A percentile compares a stretch with the other conserved stretches of the same genome.
Conservation (phyloP, 2,113 vertebrate genomes). For the cat (Felis catus) region DNA sequence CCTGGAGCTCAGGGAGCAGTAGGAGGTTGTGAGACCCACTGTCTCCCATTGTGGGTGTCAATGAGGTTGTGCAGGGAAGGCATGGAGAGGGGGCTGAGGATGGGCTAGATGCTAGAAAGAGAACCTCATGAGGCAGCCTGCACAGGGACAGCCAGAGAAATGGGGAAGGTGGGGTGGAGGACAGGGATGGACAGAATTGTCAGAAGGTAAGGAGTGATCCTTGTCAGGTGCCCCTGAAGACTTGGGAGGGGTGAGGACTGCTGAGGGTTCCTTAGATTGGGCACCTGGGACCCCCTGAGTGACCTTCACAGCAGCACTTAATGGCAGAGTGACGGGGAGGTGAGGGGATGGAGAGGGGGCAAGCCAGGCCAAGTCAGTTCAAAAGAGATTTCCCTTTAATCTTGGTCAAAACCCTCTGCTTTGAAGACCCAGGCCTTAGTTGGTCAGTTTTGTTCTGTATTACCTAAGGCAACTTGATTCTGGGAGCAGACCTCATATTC, state of each 20-base stretch:
- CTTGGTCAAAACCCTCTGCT: not conserved
- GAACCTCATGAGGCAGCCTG: not conserved
- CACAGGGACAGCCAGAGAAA: not conserved
- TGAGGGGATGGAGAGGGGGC: not conserved
- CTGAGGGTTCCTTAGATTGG: not conserved
- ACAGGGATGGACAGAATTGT: not conserved
- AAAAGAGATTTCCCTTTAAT: not conserved
- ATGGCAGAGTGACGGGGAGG: not conserved
- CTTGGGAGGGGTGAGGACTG: not conserved
- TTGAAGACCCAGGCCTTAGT: not conserved
- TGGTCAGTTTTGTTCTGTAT: not conserved
- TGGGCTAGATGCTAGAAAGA: not conserved
- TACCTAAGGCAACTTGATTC: not conserved
- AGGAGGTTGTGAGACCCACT: not conserved
- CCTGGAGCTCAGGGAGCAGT: not conserved
- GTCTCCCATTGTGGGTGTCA: not conserved
- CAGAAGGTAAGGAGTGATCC: not conserved
- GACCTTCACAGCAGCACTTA: not conserved
- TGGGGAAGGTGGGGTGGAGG: not conserved
- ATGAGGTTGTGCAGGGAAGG: not conserved
- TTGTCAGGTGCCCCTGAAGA: not conserved
- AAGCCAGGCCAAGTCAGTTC: not conserved
- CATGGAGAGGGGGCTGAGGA: not conserved
- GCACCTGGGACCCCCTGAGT: not conserved
- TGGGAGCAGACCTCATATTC: not conserved